phyloP scores from a whole-genome alignment of 2,113 vertebrate species.

The Morone chrysops region DNA sequence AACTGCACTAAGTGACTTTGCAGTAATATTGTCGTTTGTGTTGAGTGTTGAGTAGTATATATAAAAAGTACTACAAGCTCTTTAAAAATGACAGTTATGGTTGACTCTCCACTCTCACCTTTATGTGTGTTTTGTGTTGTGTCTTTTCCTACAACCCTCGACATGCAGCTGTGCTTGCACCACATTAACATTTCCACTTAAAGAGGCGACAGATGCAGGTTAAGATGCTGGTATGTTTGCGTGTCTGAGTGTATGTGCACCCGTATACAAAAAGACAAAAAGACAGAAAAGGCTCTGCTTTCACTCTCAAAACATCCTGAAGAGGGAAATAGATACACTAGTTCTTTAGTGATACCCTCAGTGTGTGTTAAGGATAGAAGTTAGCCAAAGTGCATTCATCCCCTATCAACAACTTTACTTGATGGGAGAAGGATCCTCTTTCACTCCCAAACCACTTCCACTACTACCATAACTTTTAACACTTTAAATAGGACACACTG shows the following conservation, averaged over 20 bases:
- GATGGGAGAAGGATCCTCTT: constrained; percentile 48
- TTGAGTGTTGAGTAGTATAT: too few relatives aligned
- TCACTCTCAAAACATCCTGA: constrained; percentile 74
- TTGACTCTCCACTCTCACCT: background rate
- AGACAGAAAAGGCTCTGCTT: constrained; percentile 46
- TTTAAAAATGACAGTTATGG: constrained; percentile 20
- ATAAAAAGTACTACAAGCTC: background rate
- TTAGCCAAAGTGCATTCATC: constrained; percentile 60
- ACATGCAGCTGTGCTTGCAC: constrained; percentile 49
- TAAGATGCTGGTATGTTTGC: constrained; percentile 34
- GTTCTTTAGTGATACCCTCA: constrained; percentile 26
- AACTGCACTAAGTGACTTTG: background rate
- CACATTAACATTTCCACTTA: constrained; percentile 39
- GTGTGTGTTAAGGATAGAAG: constrained; percentile 2
- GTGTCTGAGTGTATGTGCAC: constrained; percentile 14
- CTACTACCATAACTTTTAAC: constrained; percentile 7
- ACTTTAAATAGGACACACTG: constrained; percentile 6
- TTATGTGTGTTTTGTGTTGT: constrained; percentile 38
- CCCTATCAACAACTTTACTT: constrained; percentile 62
- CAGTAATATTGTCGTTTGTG: background rate
- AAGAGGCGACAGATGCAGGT: constrained; percentile 43
- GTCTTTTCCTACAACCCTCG: constrained; percentile 17
- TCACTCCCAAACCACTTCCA: constrained; percentile 34
- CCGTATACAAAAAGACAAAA: constrained; percentile 32
- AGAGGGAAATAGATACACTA: constrained; percentile 51